A percentile compares a stretch with the other conserved stretches of the same genome.
phyloP scores from a whole-genome alignment of 2,113 vertebrate genomes.

The Meleagris gallopavo region DNA sequence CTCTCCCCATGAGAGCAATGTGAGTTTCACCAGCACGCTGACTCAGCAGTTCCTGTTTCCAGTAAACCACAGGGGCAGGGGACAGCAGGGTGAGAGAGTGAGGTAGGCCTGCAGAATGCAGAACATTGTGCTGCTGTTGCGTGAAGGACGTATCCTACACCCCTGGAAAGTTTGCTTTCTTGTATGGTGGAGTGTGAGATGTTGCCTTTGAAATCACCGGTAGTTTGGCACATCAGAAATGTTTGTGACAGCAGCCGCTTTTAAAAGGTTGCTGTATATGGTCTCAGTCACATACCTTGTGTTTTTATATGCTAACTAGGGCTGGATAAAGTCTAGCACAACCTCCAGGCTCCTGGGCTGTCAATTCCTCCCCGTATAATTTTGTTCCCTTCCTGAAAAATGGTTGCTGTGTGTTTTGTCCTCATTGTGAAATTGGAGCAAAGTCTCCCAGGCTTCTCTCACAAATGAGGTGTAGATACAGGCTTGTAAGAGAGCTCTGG shows the following conservation, averaged over 20 bases:
- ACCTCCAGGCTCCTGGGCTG: not conserved
- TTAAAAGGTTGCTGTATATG: not conserved
- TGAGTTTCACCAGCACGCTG: not conserved
- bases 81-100: not conserved
- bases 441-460: not conserved
- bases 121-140: not conserved
- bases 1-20: not conserved
- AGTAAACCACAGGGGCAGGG: conserved; percentile 12
- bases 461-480: not conserved
- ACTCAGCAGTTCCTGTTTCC: conserved; percentile 67
- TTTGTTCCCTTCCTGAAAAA: not conserved
- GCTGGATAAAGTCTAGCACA: not conserved
- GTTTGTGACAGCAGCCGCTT: not conserved
- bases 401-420: not conserved
- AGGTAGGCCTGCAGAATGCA: not conserved
- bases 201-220: not conserved
- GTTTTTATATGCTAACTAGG: not conserved
- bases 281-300: not conserved
- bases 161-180: not conserved
- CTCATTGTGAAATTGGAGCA: not conserved
- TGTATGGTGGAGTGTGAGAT: not conserved
- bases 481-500: not conserved
- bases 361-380: not conserved
- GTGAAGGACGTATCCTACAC: not conserved
- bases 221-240: not conserved